These are phyloP conservation scores for Athalia cordata DNA, from an alignment of 2,888 invertebrate genomes.

Conservation along the genomic window DNA sequence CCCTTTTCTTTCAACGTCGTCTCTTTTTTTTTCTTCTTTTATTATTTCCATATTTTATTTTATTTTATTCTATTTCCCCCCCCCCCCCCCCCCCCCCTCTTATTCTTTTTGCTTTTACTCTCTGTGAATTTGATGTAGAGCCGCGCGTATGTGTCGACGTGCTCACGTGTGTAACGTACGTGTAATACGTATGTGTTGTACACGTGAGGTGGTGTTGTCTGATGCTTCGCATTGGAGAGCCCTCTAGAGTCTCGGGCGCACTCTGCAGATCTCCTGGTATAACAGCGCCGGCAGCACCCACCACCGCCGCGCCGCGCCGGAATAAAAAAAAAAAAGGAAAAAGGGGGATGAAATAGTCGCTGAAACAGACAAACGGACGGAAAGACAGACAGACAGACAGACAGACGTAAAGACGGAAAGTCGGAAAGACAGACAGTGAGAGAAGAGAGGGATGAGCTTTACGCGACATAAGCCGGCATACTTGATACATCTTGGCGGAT, in stretches of 20 bases:
- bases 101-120: neutral
- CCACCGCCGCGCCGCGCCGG: too few relatives aligned
- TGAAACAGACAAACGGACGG: neutral
- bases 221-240: conserved; percentile 1
- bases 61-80: conserved; percentile 27
- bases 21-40: conserved; percentile 28
- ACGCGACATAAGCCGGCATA: conserved; percentile 22
- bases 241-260: conserved; percentile 9
- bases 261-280: neutral
- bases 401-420: conserved; percentile 1
- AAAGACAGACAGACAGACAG: conserved; percentile 25
- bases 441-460: conserved; percentile 4
- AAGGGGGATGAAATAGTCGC: too few relatives aligned
- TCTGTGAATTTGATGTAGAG: neutral
- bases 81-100: neutral
- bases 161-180: too few relatives aligned
- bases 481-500: conserved; percentile 11
- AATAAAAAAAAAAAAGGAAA: too few relatives aligned
- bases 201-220: too few relatives aligned
- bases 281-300: too few relatives aligned
- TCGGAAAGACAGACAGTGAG: conserved; percentile 1
- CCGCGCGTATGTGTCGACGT: too few relatives aligned
- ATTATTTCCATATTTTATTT: conserved; percentile 16
- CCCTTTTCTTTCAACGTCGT: conserved; percentile 31
- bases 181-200: too few relatives aligned